Evolutionary conservation across 2,113 vertebrate genomes (phyloP).

Genomic region (Pomatostomus ruficeps): DNA sequence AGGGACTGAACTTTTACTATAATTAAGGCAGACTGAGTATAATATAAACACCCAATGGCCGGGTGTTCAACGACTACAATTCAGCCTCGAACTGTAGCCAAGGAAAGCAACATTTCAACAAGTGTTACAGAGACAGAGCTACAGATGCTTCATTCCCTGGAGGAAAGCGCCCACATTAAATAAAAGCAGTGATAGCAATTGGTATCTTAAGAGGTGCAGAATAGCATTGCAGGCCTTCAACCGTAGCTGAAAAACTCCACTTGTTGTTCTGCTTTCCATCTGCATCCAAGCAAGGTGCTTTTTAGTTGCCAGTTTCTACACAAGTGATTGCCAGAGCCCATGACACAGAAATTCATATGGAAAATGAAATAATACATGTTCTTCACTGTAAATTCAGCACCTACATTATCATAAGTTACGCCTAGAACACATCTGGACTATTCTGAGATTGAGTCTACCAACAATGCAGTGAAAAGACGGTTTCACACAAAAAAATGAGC

Average conservation of each 20-base stretch:
- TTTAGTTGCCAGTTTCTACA: background rate
- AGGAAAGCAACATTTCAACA: background rate
- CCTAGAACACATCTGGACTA: background rate
- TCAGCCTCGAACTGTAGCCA: background rate
- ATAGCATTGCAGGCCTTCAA: background rate
- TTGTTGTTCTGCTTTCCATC: background rate
- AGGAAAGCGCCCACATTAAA: background rate
- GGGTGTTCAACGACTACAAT: background rate
- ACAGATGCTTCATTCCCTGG: background rate
- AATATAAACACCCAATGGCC: background rate
- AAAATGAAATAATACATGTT: background rate
- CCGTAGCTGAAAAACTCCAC: background rate
- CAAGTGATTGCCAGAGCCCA: background rate
- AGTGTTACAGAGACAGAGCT: background rate
- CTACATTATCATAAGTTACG: background rate
- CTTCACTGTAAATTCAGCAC: background rate
- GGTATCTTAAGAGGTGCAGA: background rate
- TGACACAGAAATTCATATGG: background rate
- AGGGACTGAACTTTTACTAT: accelerated
- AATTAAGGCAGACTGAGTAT: background rate
- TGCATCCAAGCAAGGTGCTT: background rate
- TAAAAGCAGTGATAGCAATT: accelerated
- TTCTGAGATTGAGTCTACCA: background rate
- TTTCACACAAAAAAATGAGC: background rate
- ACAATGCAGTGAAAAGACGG: background rate